These are phyloP conservation scores for Galemys pyrenaicus DNA, from an alignment of 2,113 vertebrate genomes.

Conservation along the genomic window DNA sequence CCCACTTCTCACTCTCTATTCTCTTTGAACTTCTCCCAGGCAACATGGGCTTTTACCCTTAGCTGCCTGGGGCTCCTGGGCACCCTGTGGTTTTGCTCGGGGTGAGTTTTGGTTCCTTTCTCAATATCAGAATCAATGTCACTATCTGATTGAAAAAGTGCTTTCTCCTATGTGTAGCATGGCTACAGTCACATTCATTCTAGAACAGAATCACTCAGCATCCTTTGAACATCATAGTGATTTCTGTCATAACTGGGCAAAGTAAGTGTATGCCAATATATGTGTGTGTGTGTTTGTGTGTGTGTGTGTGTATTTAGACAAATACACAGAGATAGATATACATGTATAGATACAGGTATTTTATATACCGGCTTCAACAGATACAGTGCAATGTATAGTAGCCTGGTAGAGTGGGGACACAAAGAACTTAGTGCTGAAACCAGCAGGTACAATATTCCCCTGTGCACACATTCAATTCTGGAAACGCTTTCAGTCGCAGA, in stretches of 20 bases:
- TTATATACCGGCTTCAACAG: not conserved
- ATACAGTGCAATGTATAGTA: not conserved
- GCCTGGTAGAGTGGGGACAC: not conserved
- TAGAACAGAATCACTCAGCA: not conserved
- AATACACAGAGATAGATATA: not conserved
- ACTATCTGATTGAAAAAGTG: not conserved
- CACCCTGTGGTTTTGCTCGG: too few species aligned
- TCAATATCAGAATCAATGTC: not conserved
- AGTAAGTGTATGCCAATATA: not conserved
- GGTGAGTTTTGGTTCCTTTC: too few species aligned
- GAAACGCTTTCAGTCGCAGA: slow-evolving; percentile 31
- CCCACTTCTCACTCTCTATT: too few species aligned
- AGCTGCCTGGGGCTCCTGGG: too few species aligned
- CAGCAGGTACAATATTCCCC: slow-evolving; percentile 16
- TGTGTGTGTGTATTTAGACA: not conserved
- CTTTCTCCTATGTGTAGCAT: not conserved
- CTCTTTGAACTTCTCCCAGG: too few species aligned
- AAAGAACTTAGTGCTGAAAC: slow-evolving; percentile 35
- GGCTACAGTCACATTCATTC: not conserved
- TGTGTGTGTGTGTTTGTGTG: not conserved
- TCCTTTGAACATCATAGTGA: not conserved
- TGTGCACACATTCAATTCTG: slow-evolving; percentile 31
- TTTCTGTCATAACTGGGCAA: not conserved
- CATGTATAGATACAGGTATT: too few species aligned
- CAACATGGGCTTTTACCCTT: too few species aligned